A percentile compares a stretch with the other conserved stretches of the same genome.
Conservation (phyloP, 1,140 invertebrate species). For the Calliopsis andreniformis region DNA sequence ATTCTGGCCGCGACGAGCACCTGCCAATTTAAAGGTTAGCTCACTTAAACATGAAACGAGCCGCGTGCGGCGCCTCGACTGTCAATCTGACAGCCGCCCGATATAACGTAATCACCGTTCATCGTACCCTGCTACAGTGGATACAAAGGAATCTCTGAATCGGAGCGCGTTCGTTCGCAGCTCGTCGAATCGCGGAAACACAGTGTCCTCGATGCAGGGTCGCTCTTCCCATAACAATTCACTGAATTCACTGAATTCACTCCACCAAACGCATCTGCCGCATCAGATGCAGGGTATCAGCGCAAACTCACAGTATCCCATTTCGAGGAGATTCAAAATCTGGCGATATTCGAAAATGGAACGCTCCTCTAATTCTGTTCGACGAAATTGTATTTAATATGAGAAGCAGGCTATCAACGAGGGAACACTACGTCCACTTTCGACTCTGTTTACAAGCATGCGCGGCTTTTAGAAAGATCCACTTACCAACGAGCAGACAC, state of each 20-base stretch:
- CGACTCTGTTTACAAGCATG: neutral
- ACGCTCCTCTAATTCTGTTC: too few species aligned
- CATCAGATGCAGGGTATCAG: too few species aligned
- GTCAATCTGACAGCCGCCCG: conserved; percentile 54
- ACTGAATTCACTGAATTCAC: too few species aligned
- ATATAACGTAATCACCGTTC: conserved; percentile 49
- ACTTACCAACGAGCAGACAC: conserved; percentile 69
- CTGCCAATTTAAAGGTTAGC: conserved; percentile 58
- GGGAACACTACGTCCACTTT: too few species aligned
- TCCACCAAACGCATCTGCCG: too few species aligned
- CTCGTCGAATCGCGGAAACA: conserved; percentile 1
- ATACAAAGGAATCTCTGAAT: conserved; percentile 37
- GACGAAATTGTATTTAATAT: too few species aligned
- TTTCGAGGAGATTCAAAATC: too few species aligned
- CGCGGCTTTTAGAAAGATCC: neutral
- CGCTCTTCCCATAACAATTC: too few species aligned
- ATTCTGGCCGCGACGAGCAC: conserved; percentile 20
- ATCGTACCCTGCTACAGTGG: conserved; percentile 28
- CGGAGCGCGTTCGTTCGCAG: neutral
- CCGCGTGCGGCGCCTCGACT: conserved; percentile 49
- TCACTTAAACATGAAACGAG: conserved; percentile 43
- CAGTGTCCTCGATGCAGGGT: too few species aligned
- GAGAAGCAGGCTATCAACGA: too few species aligned
- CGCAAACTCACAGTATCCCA: too few species aligned
- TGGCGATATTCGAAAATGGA: too few species aligned